Base-by-base conservation (phyloP, 2,888 invertebrate species). In the Coelopa pilipes region DNA sequence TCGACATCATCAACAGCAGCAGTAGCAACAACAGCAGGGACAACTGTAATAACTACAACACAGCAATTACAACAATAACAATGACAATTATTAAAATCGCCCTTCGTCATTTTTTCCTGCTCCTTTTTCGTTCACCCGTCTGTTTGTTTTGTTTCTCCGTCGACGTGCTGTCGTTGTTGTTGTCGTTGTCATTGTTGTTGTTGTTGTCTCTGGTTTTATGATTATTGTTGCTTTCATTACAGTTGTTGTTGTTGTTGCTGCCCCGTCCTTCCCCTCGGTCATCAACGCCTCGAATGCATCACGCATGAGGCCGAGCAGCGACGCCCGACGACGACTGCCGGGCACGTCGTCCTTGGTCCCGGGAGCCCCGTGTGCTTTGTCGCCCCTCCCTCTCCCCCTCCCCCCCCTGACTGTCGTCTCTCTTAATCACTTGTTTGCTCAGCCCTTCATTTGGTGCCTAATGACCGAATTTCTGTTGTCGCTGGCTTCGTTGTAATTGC, bases 1-100 rank as follows among this genome's bases (percentile, higher is more conserved):
- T n/a, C n/a, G n/a, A n/a, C n/a, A n/a, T n/a, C n/a, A 46, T 49
- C 17, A 46, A 46, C 45, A 19, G 65, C 65, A 46, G 47, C 49
- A 65, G 49, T 49, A 65, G 49, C 47, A 46, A 67, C 7, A 67
- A 34, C 21, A 34, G 34, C 62, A 62, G 21, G 19, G 12, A 59
- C 24, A 59, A 59, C 24, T 19, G 24, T 59, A 59, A 24, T 59
- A 59, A 59, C 53, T 53, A 53, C 12, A 62, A 13, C 21, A 62
- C 63, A 46, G 45, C 9, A 63, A 13, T 46, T 45, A 46, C 17
- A 46, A 15, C n/a, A 17, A 63, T 46, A 34, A 34, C 12, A 67
- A 67, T 67, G 55, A 67, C 55, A 67, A 50, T 67, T 67, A 67
- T 67, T 55, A 67, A 67, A 67, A 67, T 46, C 47, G 15, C 66